phyloP scores from a whole-genome alignment of 2,888 invertebrate species.

The Drosophila mulleri region DNA sequence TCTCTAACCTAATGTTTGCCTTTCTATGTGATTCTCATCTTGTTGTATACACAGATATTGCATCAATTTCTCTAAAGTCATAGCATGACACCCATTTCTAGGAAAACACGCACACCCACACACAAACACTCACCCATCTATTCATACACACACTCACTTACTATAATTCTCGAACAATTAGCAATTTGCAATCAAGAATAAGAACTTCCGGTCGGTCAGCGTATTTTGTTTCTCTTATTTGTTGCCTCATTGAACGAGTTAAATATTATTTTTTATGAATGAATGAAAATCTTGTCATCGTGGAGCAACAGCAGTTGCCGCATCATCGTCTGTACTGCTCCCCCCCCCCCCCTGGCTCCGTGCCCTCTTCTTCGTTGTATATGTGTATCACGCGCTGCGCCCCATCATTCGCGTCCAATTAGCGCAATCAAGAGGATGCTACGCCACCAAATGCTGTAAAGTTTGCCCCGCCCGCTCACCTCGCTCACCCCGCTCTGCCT shows the following conservation, averaged over 20 bases:
- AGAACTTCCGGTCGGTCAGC: constrained; percentile 78
- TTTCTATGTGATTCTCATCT: neutral
- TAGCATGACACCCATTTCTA: constrained; percentile 1
- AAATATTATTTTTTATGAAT: constrained; percentile 61
- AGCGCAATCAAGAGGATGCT: constrained; percentile 69
- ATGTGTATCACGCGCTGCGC: constrained; percentile 38
- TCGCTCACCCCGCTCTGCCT: constrained; percentile 8
- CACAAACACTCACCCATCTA: neutral
- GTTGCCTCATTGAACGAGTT: constrained; percentile 54
- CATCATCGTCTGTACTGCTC: constrained; percentile 2
- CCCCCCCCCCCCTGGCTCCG: too few species aligned
- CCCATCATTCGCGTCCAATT: constrained; percentile 65
- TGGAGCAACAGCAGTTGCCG: constrained; percentile 10
- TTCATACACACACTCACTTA: neutral
- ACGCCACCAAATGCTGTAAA: constrained; percentile 25
- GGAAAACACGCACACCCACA: neutral
- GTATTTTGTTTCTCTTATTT: constrained; percentile 3
- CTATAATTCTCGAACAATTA: constrained; percentile 47
- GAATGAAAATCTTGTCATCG: constrained; percentile 75
- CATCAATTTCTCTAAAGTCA: neutral
- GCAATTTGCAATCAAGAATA: constrained; percentile 77
- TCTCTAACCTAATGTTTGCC: too few species aligned
- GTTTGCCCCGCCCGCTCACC: neutral
- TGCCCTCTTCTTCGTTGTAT: neutral
- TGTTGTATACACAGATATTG: neutral